phyloP scores from a whole-genome alignment of 2,113 vertebrate genomes.

The Gallinago jamesoni region DNA sequence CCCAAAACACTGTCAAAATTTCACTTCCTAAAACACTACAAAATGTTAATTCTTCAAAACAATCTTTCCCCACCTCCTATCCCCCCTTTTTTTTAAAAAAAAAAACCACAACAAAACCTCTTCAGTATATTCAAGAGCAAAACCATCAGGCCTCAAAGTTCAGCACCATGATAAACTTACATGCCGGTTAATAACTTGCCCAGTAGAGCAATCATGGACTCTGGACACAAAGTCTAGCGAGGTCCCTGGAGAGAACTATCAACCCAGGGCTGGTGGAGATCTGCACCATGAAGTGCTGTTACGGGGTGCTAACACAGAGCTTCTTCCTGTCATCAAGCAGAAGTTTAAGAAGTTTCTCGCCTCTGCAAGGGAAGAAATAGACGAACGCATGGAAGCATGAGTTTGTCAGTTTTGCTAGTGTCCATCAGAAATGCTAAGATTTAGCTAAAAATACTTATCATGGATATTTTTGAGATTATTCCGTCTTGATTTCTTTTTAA shows the following conservation, averaged over 20 bases:
- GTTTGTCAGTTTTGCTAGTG: background rate
- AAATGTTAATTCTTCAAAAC: background rate
- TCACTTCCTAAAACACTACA: background rate
- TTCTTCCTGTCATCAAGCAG: background rate
- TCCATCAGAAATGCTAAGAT: background rate
- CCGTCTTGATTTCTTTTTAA: background rate
- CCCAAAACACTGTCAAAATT: background rate
- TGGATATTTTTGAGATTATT: background rate
- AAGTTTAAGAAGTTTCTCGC: background rate
- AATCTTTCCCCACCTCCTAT: no score
- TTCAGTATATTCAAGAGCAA: background rate
- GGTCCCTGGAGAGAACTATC: background rate
- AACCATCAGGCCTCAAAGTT: background rate
- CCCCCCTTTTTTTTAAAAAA: background rate
- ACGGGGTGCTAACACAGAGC: background rate
- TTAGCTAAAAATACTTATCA: background rate
- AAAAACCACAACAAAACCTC: background rate
- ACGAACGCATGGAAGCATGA: background rate
- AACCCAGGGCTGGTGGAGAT: background rate
- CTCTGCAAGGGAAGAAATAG: background rate
- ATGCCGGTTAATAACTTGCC: constrained; percentile 4
- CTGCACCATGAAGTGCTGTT: background rate
- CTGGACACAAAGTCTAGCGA: background rate
- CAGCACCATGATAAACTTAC: background rate
- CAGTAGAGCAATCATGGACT: background rate